Conservation (phyloP, 2,888 invertebrate genomes). For the Thymelicus lineola region DNA sequence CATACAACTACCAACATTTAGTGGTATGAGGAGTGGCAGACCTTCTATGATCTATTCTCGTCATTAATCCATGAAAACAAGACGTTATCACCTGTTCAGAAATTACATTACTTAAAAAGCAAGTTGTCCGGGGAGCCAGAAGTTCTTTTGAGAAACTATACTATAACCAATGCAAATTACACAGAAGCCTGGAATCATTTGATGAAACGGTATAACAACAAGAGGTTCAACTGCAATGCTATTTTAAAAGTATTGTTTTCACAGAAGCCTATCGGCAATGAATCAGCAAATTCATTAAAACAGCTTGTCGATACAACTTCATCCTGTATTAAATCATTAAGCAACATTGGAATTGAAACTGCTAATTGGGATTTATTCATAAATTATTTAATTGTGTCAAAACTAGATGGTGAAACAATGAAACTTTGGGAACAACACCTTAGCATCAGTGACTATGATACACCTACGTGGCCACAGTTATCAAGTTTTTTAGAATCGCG, state of each 20-base stretch:
- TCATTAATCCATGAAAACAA: slow-evolving; percentile 42
- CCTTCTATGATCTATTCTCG: neutral
- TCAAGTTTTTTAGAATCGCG: slow-evolving; percentile 36
- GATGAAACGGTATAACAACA: slow-evolving; percentile 40
- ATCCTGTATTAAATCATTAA: slow-evolving; percentile 3
- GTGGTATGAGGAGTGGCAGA: too few species aligned
- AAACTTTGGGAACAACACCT: slow-evolving; percentile 17
- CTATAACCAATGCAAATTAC: slow-evolving; percentile 43
- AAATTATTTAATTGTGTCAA: slow-evolving; percentile 34
- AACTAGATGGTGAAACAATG: slow-evolving; percentile 34
- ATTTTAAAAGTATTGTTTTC: too few species aligned
- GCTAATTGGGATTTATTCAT: slow-evolving; percentile 37
- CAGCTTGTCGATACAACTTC: too few species aligned
- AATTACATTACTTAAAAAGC: too few species aligned
- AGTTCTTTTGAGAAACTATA: slow-evolving; percentile 21
- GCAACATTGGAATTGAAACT: slow-evolving; percentile 5
- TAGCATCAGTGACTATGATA: neutral
- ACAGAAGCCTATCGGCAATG: too few species aligned
- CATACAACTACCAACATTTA: too few species aligned
- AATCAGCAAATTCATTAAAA: too few species aligned
- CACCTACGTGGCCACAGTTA: slow-evolving; percentile 30
- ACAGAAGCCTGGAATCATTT: slow-evolving; percentile 42
- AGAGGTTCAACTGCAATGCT: slow-evolving; percentile 40
- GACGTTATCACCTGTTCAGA: slow-evolving; percentile 41
- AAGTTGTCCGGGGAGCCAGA: slow-evolving; percentile 32